Evolutionary conservation across 2,113 vertebrate species (phyloP), one percentile per base, ranked within the genome.

Genomic region (Felis chaus): DNA sequence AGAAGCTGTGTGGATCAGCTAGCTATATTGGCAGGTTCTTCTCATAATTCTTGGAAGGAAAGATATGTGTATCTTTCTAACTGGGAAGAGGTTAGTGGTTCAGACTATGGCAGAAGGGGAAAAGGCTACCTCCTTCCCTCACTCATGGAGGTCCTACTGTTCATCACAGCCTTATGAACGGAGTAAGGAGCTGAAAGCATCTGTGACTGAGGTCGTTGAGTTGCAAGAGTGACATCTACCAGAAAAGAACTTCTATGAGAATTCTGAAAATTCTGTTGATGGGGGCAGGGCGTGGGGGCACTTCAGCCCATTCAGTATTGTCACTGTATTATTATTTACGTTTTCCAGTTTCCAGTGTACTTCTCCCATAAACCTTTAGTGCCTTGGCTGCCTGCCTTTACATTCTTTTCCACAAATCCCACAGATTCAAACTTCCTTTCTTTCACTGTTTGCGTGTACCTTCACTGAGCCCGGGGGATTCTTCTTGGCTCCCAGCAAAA

Each of bases 31-130:
- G 27, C 16, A 74, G 12, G 18, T 69, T 50, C n/a, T 79, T 74
- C 48, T 82, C 18, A 16, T 94, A 68, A 88, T 29, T 97, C 23
- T 89, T 68, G 87, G 31, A 53, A 85, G 76, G 55, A 39, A 53
- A 76, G 55, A 8, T 25, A 5, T 39, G 8, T 53, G 4, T 83
- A 1, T 53, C 2, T 45, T 45, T 82, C 33, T 83, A 65, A 61
- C 36, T 45, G n/a, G 73, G 2, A 13, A 91, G 31, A 63, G n/a
- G 11, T 45, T 29, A 65, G 31, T 85, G 61, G 12, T 81, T 97
- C 71, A 63, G 19, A 89, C 45, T 88, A 2, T 82, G 84, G 57
- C 13, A 31, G 33, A 23, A 0, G 45, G 48, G 29, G 29, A 83
- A 79, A 41, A 23, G 14, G 3, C 0, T 61, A 5, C n/a, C 2